Evolutionary conservation across 2,888 invertebrate species (phyloP), one percentile per base, ranked within the genome.

Genomic region (Quadroppia sp.): DNA sequence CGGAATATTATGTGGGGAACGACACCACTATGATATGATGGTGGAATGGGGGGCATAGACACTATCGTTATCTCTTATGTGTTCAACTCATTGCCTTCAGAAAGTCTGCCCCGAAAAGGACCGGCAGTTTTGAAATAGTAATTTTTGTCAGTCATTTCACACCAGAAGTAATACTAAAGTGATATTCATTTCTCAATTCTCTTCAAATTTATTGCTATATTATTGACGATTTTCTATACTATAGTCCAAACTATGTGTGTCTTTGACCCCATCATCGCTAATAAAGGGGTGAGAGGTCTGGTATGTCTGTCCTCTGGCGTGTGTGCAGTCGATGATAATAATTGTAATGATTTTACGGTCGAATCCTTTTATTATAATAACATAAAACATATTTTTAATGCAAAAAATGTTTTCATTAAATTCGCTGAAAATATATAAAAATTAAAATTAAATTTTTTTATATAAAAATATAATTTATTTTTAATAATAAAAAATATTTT

Each of bases 341-440:
- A 59, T 59, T 15, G 17, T 32, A 17, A 30, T 32, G 11, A 30
- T 30, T 17, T 30, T 30, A 30, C 30, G 13, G 59, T 59, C 32
- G 59, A 59, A 59, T 17, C 50, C 50, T 50, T 20, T 23, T n/a
- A 50, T 50, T 20, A n/a, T n/a, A n/a, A n/a, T n/a, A n/a, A n/a
- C n/a, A n/a, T n/a, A n/a, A n/a, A n/a, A n/a, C n/a, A n/a, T n/a
- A n/a, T n/a, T n/a, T n/a, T n/a, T n/a, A n/a, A n/a, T n/a, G n/a
- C n/a, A 36, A 36, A 36, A 36, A 36, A 36, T 36, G 36, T n/a
- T n/a, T n/a, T n/a, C n/a, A n/a, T n/a, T n/a, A n/a, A n/a, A n/a
- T n/a, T n/a, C n/a, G n/a, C n/a, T n/a, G n/a, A n/a, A n/a, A n/a
- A n/a, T n/a, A n/a, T n/a, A 36, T 36, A 36, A 36, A 7, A 7